phyloP scores from a whole-genome alignment of 2,113 vertebrate species.

The Eulemur rufifrons region DNA sequence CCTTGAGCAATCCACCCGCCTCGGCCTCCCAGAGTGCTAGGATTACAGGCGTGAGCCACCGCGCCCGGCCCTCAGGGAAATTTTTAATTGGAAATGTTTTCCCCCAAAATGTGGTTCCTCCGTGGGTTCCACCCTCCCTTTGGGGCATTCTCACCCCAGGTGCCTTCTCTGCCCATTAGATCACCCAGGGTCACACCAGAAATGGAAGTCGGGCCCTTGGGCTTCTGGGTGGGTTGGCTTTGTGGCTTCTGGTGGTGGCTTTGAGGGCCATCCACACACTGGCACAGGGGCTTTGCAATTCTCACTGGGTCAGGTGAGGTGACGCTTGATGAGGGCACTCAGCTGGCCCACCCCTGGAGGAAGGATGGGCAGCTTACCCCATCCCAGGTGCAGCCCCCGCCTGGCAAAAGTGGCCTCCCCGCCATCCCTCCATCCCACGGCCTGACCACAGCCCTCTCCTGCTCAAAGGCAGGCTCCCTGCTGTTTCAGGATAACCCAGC shows the following conservation, averaged over 20 bases:
- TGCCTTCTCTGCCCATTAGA: background rate
- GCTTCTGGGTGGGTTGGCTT: background rate
- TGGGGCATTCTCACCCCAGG: rapidly evolving
- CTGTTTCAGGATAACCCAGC: background rate
- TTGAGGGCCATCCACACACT: background rate
- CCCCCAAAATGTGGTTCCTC: background rate
- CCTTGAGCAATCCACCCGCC: too few relatives aligned
- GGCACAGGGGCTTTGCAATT: background rate
- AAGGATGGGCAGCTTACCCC: background rate
- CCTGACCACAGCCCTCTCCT: background rate
- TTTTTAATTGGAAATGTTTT: background rate
- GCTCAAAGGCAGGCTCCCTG: background rate
- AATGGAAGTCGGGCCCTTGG: background rate
- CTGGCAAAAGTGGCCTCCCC: background rate
- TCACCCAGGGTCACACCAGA: background rate
- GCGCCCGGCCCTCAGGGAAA: background rate
- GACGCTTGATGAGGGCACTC: background rate
- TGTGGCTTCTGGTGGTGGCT: background rate
- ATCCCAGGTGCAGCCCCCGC: background rate
- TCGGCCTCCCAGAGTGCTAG: too few relatives aligned
- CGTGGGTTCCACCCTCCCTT: background rate
- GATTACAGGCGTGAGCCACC: too few relatives aligned
- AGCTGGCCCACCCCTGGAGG: background rate
- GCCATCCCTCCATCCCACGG: rapidly evolving
- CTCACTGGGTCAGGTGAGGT: background rate